Evolutionary conservation across 1,140 invertebrate genomes (phyloP), one percentile per base, ranked within the genome.

Genomic region (Leucophenga varia): DNA sequence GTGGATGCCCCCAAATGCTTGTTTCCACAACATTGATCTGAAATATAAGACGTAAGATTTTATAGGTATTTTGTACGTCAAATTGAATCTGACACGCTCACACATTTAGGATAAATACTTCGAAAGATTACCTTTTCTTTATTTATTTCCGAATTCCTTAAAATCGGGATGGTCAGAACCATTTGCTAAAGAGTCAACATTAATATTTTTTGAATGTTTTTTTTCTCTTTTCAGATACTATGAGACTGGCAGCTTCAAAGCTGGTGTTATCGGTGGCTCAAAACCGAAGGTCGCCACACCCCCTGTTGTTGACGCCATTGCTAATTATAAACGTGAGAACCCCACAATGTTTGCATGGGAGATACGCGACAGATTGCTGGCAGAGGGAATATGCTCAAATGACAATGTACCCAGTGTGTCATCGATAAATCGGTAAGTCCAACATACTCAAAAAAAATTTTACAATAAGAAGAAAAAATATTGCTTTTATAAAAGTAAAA

Each of bases 301-400:
- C 1, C 91, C 93, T 36, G 97, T 99, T 9, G 97, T 99, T 19
- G 93, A 98, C 72, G 95, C 95, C 32, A 99, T 99, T 55, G 92
- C 95, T 2, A 91, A 93, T 56, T 99, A 99, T 82, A 99, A 99
- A 77, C 82, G 93, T 49, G 94, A 98, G 76, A 98, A 99, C 79
- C 97, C 97, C 0, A 99, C 96, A 13, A 98, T 99, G 95, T 99
- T 99, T 76, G 97, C 97, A 2, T 99, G 97, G 97, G 97, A 99
- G 78, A 99, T 99, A 65, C 81, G 97, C 28, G 96, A 99, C 79
- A 84, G 95, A 77, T 84, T 99, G 57, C 82, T 99, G 43, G 88
- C 93, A 2, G 97, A 99, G 75, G 91, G 90, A 22, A 95, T 99
- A 67, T 99, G 97, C 78, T 95, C 94, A 43, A 92, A 96, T 76